Evolutionary conservation across 1,140 invertebrate genomes (phyloP).

Genomic region (Carcinoscorpius rotundicauda): DNA sequence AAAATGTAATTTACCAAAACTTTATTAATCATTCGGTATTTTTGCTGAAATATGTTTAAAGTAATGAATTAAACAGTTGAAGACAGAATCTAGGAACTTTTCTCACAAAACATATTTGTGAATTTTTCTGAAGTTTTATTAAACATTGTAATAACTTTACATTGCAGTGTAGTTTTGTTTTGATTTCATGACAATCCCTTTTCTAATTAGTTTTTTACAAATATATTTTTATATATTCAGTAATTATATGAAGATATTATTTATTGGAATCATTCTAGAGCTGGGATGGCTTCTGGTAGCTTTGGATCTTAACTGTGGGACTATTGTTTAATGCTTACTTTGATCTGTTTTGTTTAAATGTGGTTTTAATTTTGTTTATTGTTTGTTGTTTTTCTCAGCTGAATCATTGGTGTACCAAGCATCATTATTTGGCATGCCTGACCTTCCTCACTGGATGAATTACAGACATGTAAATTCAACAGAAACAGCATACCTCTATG

Average conservation of each 20-base stretch:
- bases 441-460: constrained; percentile 68
- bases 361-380: not conserved
- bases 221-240: not conserved
- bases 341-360: not conserved
- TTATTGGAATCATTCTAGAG: not conserved
- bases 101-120: no score
- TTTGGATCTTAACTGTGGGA: not conserved
- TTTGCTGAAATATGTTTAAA: not conserved
- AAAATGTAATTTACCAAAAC: not conserved
- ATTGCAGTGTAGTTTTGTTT: no score
- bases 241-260: not conserved
- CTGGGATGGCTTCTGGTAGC: not conserved
- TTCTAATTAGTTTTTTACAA: not conserved
- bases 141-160: no score
- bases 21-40: not conserved
- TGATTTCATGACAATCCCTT: not conserved
- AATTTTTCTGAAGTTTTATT: no score
- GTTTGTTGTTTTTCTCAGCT: constrained; percentile 13
- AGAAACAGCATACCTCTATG: constrained; percentile 21
- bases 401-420: constrained; percentile 52
- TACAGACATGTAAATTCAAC: constrained; percentile 36
- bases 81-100: not conserved
- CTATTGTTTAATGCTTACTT: no score
- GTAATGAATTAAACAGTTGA: not conserved
- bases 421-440: constrained; percentile 53